Evolutionary conservation across 2,888 invertebrate genomes (phyloP), one percentile per base, ranked within the genome.

Genomic region (Eristalinus aeneus): DNA sequence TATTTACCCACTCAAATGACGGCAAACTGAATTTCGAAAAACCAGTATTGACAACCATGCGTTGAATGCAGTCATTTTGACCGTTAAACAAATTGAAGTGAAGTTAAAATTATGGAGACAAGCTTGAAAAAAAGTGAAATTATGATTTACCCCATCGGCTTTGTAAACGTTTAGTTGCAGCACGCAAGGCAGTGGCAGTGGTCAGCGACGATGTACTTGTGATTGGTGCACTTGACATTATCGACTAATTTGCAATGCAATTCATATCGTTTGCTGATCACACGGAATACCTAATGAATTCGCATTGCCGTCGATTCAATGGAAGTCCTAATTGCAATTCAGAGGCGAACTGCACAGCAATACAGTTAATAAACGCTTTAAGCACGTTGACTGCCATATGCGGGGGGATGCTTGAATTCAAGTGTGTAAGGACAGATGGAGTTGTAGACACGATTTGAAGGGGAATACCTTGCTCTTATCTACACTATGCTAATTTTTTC

Each of bases 191-290:
- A 10, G n/a, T n/a, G 39, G 12, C 39, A 46, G 16, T 46, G 46
- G 46, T n/a, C 46, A 46, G 46, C 16, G 46, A 39, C 39, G 36
- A 36, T 12, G n/a, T 4, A 9, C 34, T 8, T 46, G 46, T n/a
- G 46, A 46, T 16, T 16, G 6, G n/a, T 67, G 67, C 46, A 75
- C 75, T 75, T 75, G 75, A 46, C 75, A 68, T 68, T 60, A 32
- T 60, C 53, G 34, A 16, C 39, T 67, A 60, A 75, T 68, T 53
- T 75, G 67, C 67, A 68, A 32, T 60, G 46, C 60, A 68, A 34
- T 68, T 32, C 67, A 54, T 53, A 61, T 5, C 23, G 8, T 11
- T 36, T 34, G 8, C 34, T 11, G 22, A 20, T 56, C 20, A 22
- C 11, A n/a, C 20, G 53, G 65, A 75, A 75, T 75, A 27, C 75